Conservation (phyloP, 2,888 invertebrate species). For the Neelides folsomi region DNA sequence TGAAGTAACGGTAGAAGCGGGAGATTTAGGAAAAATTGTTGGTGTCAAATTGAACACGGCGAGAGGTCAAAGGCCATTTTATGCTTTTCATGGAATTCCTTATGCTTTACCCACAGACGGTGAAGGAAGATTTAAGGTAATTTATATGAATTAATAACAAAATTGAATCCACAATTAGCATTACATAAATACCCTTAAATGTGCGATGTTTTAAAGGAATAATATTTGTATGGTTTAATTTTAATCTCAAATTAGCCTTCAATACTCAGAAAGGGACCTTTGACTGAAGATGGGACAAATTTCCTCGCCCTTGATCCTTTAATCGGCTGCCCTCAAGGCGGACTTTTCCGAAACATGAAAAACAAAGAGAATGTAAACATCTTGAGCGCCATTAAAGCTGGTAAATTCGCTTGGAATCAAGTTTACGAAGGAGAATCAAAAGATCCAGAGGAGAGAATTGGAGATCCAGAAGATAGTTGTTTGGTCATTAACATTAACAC, state of each 20-base stretch:
- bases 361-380: background rate
- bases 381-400: background rate
- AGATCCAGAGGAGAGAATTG: background rate
- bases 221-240: background rate
- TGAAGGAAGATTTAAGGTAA: too few relatives aligned
- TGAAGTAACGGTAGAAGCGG: too few relatives aligned
- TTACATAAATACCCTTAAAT: too few relatives aligned
- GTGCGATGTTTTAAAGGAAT: too few relatives aligned
- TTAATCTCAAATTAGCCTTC: slow-evolving; percentile 12
- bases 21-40: too few relatives aligned
- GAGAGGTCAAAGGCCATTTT: too few relatives aligned
- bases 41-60: too few relatives aligned
- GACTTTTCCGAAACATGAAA: background rate
- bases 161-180: too few relatives aligned
- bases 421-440: background rate
- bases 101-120: too few relatives aligned
- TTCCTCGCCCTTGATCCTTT: slow-evolving; percentile 7
- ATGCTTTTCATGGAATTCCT: too few relatives aligned
- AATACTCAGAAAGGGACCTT: slow-evolving; percentile 3
- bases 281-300: slow-evolving; percentile 2
- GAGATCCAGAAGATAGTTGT: slow-evolving; percentile 7
- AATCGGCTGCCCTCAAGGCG: slow-evolving; percentile 10
- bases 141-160: too few relatives aligned
- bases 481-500: slow-evolving; percentile 16
- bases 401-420: background rate